Evolutionary conservation across 2,888 invertebrate genomes (phyloP).

Genomic region (Argyra leucocephala): DNA sequence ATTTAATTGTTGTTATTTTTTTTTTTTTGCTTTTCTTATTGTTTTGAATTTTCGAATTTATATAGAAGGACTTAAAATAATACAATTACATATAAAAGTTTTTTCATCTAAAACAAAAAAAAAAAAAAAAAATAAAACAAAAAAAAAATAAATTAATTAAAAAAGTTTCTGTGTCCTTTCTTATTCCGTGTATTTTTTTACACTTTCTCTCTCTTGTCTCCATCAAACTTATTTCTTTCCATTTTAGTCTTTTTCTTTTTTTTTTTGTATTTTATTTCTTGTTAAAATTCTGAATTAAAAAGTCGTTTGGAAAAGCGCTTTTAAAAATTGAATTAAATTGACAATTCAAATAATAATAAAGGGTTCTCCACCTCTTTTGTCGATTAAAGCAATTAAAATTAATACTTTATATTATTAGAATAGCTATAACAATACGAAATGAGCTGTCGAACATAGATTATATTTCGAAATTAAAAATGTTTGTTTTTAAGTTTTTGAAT

Average conservation of each 20-base stretch:
- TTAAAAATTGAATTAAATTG: constrained; percentile 2
- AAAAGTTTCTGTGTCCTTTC: not conserved
- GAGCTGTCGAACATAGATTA: too few relatives aligned
- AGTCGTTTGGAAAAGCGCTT: not conserved
- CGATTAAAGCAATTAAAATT: not conserved
- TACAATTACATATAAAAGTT: not conserved
- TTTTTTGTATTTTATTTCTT: not conserved
- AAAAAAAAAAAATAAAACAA: too few relatives aligned
- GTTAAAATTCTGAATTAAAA: not conserved
- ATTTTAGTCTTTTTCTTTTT: not conserved
- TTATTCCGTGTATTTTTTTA: not conserved
- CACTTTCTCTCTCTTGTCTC: not conserved
- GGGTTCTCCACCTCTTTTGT: not conserved
- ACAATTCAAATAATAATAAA: not conserved
- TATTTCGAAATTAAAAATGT: too few relatives aligned
- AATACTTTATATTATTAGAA: not conserved
- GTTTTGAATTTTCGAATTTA: too few relatives aligned
- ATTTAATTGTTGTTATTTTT: too few relatives aligned
- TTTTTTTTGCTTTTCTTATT: too few relatives aligned
- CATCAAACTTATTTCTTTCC: not conserved
- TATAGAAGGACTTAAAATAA: too few relatives aligned
- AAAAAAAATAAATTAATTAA: not conserved
- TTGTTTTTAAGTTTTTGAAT: too few relatives aligned
- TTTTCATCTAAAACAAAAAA: too few relatives aligned
- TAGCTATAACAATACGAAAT: too few relatives aligned